Percentiles rank a stretch among this genome's conserved stretches.
These are phyloP conservation scores for Brachyrhaphis roseni DNA, from an alignment of 2,797 vertebrate genomes.

Conservation along the genomic window DNA sequence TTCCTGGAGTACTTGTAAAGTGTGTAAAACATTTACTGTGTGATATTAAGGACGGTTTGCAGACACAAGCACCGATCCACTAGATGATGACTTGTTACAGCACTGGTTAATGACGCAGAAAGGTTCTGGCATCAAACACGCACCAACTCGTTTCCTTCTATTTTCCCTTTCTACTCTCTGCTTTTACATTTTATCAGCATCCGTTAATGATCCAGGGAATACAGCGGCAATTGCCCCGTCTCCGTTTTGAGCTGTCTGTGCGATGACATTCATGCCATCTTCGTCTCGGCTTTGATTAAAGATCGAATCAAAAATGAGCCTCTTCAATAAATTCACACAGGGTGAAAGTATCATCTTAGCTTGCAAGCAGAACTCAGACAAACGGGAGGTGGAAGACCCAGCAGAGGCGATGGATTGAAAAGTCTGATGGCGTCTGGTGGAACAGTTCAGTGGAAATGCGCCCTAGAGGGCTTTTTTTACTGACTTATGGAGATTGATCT, in stretches of 20 bases:
- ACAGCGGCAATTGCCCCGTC: constrained; percentile 43
- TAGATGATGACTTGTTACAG: constrained; percentile 26
- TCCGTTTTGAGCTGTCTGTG: constrained; percentile 40
- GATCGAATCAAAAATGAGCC: constrained; percentile 48
- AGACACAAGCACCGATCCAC: constrained; percentile 60
- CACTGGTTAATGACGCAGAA: constrained; percentile 64
- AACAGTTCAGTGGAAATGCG: constrained; percentile 14
- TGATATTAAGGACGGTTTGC: constrained; percentile 61
- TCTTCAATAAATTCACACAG: constrained; percentile 41
- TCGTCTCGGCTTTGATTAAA: constrained; percentile 64
- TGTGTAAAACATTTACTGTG: constrained; percentile 63
- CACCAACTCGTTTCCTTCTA: constrained; percentile 43
- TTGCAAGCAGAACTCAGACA: constrained; percentile 35
- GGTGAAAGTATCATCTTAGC: constrained; percentile 35
- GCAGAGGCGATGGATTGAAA: constrained; percentile 4
- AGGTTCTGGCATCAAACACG: constrained; percentile 61
- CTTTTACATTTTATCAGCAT: constrained; percentile 65
- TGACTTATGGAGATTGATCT: constrained; percentile 61
- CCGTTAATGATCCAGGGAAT: constrained; percentile 64
- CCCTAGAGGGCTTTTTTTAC: constrained; percentile 39
- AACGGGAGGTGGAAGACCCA: constrained; percentile 38
- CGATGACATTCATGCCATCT: constrained; percentile 67
- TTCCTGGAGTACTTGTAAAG: constrained; percentile 52
- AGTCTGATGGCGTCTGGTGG: constrained; percentile 19
- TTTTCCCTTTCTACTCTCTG: constrained; percentile 58